Percentiles rank a stretch among this genome's conserved stretches.
These are phyloP conservation scores for Triplophysa tibetana DNA, from an alignment of 2,113 vertebrate species.

Conservation along the genomic window DNA sequence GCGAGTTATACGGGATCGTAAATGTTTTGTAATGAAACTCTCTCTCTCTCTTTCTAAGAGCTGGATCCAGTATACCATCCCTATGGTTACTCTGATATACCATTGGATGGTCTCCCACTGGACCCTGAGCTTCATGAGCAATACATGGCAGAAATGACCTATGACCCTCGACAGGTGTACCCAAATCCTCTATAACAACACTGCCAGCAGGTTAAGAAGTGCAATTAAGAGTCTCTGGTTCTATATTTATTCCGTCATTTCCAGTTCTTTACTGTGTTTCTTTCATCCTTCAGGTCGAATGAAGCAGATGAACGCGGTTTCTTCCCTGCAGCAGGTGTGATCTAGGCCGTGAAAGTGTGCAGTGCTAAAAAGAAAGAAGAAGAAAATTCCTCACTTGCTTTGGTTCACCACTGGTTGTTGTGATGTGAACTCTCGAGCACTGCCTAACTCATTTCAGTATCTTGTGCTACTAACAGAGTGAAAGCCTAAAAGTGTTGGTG, in stretches of 20 bases:
- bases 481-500: constrained; percentile 39
- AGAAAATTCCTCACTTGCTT: constrained; percentile 11
- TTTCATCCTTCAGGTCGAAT: constrained; percentile 31
- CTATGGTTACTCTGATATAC: constrained; percentile 68
- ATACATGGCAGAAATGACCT: constrained; percentile 69
- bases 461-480: constrained; percentile 42
- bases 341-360: constrained; percentile 9
- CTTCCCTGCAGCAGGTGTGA: constrained; percentile 10
- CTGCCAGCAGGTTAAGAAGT: constrained; percentile 19
- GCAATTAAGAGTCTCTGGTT: not conserved
- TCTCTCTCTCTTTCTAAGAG: constrained; percentile 57
- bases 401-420: constrained; percentile 43
- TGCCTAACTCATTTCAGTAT: constrained; percentile 21
- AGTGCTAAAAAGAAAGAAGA: constrained; percentile 29
- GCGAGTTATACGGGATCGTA: not conserved
- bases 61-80: constrained; percentile 66
- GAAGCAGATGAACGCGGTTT: constrained; percentile 19
- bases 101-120: constrained; percentile 66
- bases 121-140: constrained; percentile 69
- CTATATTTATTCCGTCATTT: not conserved
- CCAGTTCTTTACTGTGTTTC: constrained; percentile 1
- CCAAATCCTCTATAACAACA: constrained; percentile 70
- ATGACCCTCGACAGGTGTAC: constrained; percentile 69
- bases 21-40: not conserved
- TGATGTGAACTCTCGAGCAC: constrained; percentile 32